phyloP scores from a whole-genome alignment of 1,140 invertebrate genomes.

The Heliconius hermathena region DNA sequence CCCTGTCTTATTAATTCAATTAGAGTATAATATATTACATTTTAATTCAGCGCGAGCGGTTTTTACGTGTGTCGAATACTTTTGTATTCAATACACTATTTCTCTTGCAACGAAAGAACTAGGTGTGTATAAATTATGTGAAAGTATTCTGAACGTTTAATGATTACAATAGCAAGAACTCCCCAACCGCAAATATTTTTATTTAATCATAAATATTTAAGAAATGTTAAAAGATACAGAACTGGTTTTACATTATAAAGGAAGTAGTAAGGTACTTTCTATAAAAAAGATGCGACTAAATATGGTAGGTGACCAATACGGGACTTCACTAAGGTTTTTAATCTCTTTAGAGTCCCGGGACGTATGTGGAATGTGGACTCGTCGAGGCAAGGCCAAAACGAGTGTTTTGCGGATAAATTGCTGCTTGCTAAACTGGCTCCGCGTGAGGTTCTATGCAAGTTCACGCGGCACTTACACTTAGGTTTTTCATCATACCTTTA shows the following conservation, averaged over 20 bases:
- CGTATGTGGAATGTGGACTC: constrained; percentile 63
- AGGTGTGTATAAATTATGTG: constrained; percentile 29
- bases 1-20: constrained; percentile 53
- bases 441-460: constrained; percentile 51
- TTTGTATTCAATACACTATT: constrained; percentile 23
- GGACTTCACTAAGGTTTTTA: constrained; percentile 57
- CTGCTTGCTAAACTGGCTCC: constrained; percentile 67
- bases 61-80: constrained; percentile 46
- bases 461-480: constrained; percentile 35
- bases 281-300: constrained; percentile 47
- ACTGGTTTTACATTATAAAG: not conserved
- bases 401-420: constrained; percentile 74
- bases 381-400: constrained; percentile 58
- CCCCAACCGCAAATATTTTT: not conserved
- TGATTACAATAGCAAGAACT: not conserved
- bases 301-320: constrained; percentile 45
- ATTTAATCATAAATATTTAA: not conserved
- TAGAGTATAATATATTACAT: constrained; percentile 59
- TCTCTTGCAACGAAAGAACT: constrained; percentile 34
- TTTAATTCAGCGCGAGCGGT: constrained; percentile 60
- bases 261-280: constrained; percentile 1
- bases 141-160: constrained; percentile 24
- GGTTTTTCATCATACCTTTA: constrained; percentile 64
- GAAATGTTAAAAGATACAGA: not conserved
- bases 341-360: constrained; percentile 56